phyloP scores from a whole-genome alignment of 2,888 invertebrate species.

The Pollenia amentaria region DNA sequence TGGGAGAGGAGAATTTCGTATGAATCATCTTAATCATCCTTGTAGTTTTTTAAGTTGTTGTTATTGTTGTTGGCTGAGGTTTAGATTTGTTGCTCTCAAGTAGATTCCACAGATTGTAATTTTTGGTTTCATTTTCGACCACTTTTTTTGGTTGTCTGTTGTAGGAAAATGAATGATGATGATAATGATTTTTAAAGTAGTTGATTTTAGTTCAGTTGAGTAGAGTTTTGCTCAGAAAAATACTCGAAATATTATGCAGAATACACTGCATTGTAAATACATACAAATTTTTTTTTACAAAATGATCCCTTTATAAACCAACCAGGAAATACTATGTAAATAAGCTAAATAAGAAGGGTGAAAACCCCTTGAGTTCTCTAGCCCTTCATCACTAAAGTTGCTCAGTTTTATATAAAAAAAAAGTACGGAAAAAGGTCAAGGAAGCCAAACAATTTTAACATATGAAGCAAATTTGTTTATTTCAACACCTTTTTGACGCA shows the following conservation, averaged over 20 bases:
- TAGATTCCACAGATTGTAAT: conserved; percentile 61
- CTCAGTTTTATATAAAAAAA: background rate
- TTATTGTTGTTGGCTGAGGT: conserved; percentile 21
- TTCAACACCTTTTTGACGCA: conserved; percentile 67
- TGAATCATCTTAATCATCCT: conserved; percentile 27
- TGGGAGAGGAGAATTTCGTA: background rate
- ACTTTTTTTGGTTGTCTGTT: conserved; percentile 47
- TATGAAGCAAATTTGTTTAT: conserved; percentile 63
- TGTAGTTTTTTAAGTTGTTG: conserved; percentile 5
- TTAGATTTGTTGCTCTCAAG: conserved; percentile 12
- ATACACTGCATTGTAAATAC: conserved; percentile 2
- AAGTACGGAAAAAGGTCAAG: conserved; percentile 56
- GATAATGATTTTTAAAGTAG: conserved; percentile 12
- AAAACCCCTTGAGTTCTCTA: background rate
- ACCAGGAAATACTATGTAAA: conserved; percentile 56
- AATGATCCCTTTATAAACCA: conserved; percentile 14
- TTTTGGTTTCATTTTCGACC: conserved; percentile 43
- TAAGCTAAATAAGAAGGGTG: conserved; percentile 50
- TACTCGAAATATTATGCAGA: conserved; percentile 29
- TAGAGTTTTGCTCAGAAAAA: conserved; percentile 14
- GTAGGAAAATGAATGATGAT: conserved; percentile 26
- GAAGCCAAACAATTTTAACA: conserved; percentile 48
- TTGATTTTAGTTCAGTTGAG: background rate
- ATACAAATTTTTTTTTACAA: background rate
- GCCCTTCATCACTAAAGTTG: background rate